Conservation (phyloP, 2,888 invertebrate species). For the Perithous albicinctus region DNA sequence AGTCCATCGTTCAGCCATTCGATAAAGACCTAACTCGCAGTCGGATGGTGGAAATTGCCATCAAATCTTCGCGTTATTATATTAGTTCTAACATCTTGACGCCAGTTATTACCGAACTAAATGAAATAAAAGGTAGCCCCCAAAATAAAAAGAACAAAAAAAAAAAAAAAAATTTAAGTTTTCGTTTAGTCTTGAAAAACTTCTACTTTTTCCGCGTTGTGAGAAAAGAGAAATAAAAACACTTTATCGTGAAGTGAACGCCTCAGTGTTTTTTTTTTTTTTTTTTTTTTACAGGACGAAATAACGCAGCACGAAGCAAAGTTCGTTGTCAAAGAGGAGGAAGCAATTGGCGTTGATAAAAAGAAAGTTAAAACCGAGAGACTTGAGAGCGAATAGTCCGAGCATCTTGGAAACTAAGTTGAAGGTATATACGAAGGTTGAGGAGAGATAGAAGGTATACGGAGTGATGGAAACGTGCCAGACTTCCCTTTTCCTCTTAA, state of each 20-base stretch:
- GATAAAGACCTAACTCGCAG: not conserved
- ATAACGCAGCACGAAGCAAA: not conserved
- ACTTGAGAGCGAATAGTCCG: not conserved
- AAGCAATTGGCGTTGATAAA: constrained; percentile 38
- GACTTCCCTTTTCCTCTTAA: constrained; percentile 3
- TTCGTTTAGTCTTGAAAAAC: not conserved
- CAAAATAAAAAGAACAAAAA: not conserved
- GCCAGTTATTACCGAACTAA: not conserved
- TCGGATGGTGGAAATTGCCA: not conserved
- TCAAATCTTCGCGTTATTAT: constrained; percentile 13
- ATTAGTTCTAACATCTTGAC: not conserved
- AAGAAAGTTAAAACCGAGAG: constrained; percentile 8
- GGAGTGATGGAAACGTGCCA: constrained; percentile 16
- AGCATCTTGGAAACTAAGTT: constrained; percentile 35
- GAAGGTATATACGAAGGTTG: not conserved
- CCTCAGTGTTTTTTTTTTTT: too few relatives aligned
- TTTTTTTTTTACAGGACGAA: constrained; percentile 1
- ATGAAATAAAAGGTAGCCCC: not conserved
- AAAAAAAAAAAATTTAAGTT: not conserved
- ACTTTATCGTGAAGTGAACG: too few relatives aligned
- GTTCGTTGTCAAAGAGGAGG: constrained; percentile 27
- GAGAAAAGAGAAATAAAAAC: not conserved
- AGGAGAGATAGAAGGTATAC: not conserved
- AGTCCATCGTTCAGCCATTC: constrained; percentile 24
- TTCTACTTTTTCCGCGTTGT: not conserved